Base-by-base conservation (phyloP, 2,797 vertebrate genomes). In the Heteromormyrus szaboi region DNA sequence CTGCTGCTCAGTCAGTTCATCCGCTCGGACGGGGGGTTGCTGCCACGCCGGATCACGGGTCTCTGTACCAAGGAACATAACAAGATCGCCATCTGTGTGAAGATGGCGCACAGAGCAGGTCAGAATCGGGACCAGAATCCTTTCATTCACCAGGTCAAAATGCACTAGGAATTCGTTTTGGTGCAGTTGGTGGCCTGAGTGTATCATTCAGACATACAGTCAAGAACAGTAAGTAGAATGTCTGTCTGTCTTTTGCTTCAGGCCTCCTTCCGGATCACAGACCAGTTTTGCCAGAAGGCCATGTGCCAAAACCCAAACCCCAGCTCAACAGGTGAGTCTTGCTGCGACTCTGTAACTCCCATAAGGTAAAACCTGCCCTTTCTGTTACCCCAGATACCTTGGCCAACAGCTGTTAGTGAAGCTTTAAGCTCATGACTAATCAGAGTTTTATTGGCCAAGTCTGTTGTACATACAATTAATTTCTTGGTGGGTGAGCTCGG, bases 41-140 rank as follows among this genome's bases (percentile, higher is more conserved):
- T 99, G 90, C 95, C 99, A 0, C 95, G 93, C 65, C 96, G 93
- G 87, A 68, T 98, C 93, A 99, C 98, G 0, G 97, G 98, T 79
- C 96, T 99, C n/a, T 99, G 98, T 91, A 3, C 11, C 9, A 95
- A 98, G 89, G 98, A 99, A 89, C 99, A 99, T 92, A 94, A 25
- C 87, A 99, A 99, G 92, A 94, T 99, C 8, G 91, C 93, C 29
- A 91, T 95, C 19, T 99, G 99, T 91, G 98, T 99, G 89, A 96
- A 98, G 94, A 99, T 99, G 98, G 98, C 99, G 88, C 98, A 98
- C 87, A 95, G 98, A 92, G 97, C 97, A 96, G 98, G 99, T 99
- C 93, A 90, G 88, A 3, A 44, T 89, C 11, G 6, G 29, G 11
- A 33, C 12, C 65, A 5, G 3, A 14, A 14, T 72, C 65, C 65